Evolutionary conservation across 2,888 invertebrate genomes (phyloP).

Genomic region (Plusia festucae): DNA sequence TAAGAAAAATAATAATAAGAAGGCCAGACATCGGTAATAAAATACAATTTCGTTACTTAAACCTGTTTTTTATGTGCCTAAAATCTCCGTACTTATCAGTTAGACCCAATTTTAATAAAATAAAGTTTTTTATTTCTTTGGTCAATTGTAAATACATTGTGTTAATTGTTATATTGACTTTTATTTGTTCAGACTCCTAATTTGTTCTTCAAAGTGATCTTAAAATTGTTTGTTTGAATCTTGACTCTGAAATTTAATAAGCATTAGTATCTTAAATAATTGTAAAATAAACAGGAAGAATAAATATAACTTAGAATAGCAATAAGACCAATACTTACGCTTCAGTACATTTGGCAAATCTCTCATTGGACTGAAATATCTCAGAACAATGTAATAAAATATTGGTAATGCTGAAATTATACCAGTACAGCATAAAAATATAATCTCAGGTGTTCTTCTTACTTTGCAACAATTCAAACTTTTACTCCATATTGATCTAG

Average conservation of each 20-base stretch:
- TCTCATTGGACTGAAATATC: conserved; percentile 84
- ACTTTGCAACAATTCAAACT: conserved; percentile 88
- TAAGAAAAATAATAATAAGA: conserved; percentile 94
- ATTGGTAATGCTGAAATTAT: conserved; percentile 87
- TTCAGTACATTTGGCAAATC: conserved; percentile 84
- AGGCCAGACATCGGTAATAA: conserved; percentile 93
- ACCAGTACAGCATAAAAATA: conserved; percentile 88
- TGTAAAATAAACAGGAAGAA: no score
- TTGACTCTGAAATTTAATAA: conserved; percentile 78
- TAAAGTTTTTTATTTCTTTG: conserved; percentile 60
- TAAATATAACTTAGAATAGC: background rate
- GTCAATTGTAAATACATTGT: conserved; percentile 61
- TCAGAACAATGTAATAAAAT: conserved; percentile 89
- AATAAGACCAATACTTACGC: conserved; percentile 70
- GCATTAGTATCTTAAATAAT: background rate
- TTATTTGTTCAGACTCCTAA: conserved; percentile 54
- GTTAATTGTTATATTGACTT: conserved; percentile 46
- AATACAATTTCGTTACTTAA: conserved; percentile 14
- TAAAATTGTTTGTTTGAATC: conserved; percentile 82
- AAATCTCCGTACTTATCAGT: conserved; percentile 51
- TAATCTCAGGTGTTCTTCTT: conserved; percentile 87
- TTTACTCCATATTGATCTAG: conserved; percentile 90
- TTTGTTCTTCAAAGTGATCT: conserved; percentile 73
- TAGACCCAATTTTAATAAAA: conserved; percentile 44
- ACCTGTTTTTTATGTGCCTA: conserved; percentile 32